phyloP scores from a whole-genome alignment of 2,113 vertebrate genomes.

The Xyrauchen texanus region DNA sequence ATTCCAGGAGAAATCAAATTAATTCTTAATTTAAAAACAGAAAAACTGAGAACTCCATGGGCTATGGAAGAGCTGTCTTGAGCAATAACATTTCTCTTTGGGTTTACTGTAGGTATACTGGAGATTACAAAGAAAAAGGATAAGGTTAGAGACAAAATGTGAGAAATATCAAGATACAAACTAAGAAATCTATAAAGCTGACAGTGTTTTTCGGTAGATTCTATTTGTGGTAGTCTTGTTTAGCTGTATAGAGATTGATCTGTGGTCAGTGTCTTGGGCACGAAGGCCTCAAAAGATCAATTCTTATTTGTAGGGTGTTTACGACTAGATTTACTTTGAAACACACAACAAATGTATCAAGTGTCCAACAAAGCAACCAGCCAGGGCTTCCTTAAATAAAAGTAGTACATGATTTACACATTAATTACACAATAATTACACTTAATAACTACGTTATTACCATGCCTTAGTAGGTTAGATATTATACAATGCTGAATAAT shows the following conservation, averaged over 20 bases:
- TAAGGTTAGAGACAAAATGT: not conserved
- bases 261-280: constrained; percentile 27
- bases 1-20: too few species aligned
- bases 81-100: too few species aligned
- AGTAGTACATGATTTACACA: not conserved
- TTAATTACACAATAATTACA: not conserved
- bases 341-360: constrained; percentile 9
- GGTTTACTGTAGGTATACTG: not conserved
- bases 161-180: not conserved
- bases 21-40: too few species aligned
- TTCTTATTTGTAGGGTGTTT: constrained; percentile 32
- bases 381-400: not conserved
- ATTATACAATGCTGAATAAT: too few species aligned
- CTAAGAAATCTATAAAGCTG: constrained; percentile 21
- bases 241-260: constrained; percentile 16
- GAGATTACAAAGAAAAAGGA: not conserved
- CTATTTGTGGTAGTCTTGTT: not conserved
- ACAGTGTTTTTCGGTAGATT: not conserved
- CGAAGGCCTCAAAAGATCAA: constrained; percentile 35
- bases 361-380: not conserved
- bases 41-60: too few species aligned
- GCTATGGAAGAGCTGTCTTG: too few species aligned
- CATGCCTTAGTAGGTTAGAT: too few species aligned
- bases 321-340: constrained; percentile 8
- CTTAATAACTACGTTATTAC: too few species aligned